Percentiles rank a stretch among this genome's conserved stretches.
These are phyloP conservation scores for Agrenia bidenticulata DNA, from an alignment of 2,888 invertebrate species.

Conservation along the genomic window DNA sequence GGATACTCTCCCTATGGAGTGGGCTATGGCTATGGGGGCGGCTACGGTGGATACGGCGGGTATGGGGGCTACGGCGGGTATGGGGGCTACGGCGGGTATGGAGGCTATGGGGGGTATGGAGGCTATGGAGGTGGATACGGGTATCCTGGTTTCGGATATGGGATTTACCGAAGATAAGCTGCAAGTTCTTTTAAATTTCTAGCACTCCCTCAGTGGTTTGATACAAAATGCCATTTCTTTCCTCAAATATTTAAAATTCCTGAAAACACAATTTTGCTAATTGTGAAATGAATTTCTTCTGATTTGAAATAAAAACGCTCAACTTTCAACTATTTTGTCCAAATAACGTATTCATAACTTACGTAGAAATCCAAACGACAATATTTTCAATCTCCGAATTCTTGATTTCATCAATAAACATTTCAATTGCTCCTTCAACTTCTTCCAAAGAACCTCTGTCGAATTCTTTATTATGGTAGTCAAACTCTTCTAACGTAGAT, in stretches of 20 bases:
- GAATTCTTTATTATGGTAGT: slow-evolving; percentile 4
- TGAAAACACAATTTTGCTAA: too few relatives aligned
- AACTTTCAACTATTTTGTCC: too few relatives aligned
- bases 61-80: not conserved
- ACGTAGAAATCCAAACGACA: slow-evolving; percentile 35
- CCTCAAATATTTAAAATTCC: not conserved
- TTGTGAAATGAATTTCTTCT: too few relatives aligned
- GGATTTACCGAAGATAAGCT: not conserved
- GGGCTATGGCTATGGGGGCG: slow-evolving; percentile 8
- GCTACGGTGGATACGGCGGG: slow-evolving; percentile 18
- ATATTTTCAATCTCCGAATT: slow-evolving; percentile 38
- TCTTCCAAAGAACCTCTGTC: slow-evolving; percentile 23
- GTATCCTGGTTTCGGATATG: not conserved
- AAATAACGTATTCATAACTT: too few relatives aligned
- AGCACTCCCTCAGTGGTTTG: not conserved
- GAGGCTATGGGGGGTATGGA: not conserved
- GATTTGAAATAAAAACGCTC: too few relatives aligned
- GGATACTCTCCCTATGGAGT: slow-evolving; percentile 7
- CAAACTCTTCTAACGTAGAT: not conserved
- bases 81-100: slow-evolving; percentile 9
- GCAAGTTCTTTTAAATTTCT: not conserved
- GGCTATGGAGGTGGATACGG: slow-evolving; percentile 1
- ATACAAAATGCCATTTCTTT: not conserved
- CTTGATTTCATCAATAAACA: slow-evolving; percentile 42
- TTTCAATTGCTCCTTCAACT: slow-evolving; percentile 27